Percentiles rank a stretch among this genome's conserved stretches.
Conservation (phyloP, 2,113 vertebrate genomes). For the Lampris megalopsis region DNA sequence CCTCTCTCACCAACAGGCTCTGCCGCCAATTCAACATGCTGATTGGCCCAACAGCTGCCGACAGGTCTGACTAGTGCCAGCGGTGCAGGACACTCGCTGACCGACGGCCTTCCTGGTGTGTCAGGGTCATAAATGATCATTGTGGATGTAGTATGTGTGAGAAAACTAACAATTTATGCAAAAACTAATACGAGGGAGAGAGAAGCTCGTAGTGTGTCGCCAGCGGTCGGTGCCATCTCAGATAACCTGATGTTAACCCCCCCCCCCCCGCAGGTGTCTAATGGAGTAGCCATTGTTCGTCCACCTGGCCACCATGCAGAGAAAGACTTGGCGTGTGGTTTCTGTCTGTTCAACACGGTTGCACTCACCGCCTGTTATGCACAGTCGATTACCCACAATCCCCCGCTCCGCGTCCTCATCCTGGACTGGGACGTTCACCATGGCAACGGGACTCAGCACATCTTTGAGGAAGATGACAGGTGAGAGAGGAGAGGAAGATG, state of each 20-base stretch:
- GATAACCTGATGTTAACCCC: background rate
- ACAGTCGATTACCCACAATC: slow-evolving; percentile 76
- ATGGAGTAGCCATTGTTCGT: slow-evolving; percentile 87
- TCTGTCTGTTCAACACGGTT: slow-evolving; percentile 92
- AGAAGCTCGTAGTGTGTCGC: too few species aligned
- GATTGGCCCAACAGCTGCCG: too few species aligned
- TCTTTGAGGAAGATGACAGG: slow-evolving; percentile 90
- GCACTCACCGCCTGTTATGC: slow-evolving; percentile 88
- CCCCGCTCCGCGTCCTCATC: slow-evolving; percentile 84
- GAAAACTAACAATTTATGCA: too few species aligned
- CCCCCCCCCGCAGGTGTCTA: slow-evolving; percentile 81
- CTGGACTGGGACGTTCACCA: slow-evolving; percentile 94
- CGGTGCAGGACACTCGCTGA: too few species aligned
- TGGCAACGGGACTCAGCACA: slow-evolving; percentile 93
- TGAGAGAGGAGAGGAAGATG: slow-evolving; percentile 42
- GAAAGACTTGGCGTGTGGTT: slow-evolving; percentile 85
- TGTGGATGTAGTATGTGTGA: too few species aligned
- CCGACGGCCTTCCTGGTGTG: too few species aligned
- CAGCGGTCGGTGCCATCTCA: too few species aligned
- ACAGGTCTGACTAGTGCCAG: too few species aligned
- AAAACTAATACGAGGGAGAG: too few species aligned
- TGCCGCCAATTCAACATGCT: too few species aligned
- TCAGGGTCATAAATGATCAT: too few species aligned
- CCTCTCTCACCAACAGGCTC: too few species aligned
- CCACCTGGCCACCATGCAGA: slow-evolving; percentile 91